Percentiles rank a stretch among this genome's conserved stretches.
These are phyloP conservation scores for Capitulum mitella DNA, from an alignment of 2,888 invertebrate species.

Conservation along the genomic window DNA sequence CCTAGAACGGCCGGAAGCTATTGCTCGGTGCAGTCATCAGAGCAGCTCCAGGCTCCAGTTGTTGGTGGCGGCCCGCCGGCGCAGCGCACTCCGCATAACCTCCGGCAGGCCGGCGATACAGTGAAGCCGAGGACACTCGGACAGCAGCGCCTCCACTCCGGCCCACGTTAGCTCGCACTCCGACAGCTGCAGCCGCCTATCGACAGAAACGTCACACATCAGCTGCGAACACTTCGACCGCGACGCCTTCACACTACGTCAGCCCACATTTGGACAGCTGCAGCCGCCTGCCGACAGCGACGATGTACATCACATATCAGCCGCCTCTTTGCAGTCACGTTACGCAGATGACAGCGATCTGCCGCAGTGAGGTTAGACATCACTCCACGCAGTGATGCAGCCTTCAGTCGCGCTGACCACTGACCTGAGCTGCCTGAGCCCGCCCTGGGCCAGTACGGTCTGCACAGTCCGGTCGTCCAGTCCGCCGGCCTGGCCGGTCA, in stretches of 20 bases:
- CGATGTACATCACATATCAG: not conserved
- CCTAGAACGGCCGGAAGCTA: too few relatives aligned
- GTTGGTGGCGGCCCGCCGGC: not conserved
- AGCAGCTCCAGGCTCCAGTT: slow-evolving; percentile 14
- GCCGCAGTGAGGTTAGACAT: too few relatives aligned
- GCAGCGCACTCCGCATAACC: not conserved
- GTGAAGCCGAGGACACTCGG: not conserved
- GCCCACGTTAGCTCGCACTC: not conserved
- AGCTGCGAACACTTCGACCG: not conserved
- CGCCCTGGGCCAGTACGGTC: not conserved
- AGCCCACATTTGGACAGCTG: not conserved
- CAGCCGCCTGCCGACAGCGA: not conserved
- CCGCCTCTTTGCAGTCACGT: too few relatives aligned
- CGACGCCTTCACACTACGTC: not conserved
- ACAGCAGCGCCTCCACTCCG: not conserved
- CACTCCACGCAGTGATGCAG: too few relatives aligned
- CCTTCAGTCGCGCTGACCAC: not conserved
- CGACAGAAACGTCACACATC: not conserved
- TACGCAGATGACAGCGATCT: too few relatives aligned
- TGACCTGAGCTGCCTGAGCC: not conserved
- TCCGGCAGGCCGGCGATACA: not conserved
- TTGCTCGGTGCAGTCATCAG: too few relatives aligned
- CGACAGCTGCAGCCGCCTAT: not conserved
- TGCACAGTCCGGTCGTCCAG: not conserved
- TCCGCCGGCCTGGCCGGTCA: not conserved